These are phyloP conservation scores for Meghimatium bilineatum DNA, from an alignment of 2,888 invertebrate species.

Conservation along the genomic window DNA sequence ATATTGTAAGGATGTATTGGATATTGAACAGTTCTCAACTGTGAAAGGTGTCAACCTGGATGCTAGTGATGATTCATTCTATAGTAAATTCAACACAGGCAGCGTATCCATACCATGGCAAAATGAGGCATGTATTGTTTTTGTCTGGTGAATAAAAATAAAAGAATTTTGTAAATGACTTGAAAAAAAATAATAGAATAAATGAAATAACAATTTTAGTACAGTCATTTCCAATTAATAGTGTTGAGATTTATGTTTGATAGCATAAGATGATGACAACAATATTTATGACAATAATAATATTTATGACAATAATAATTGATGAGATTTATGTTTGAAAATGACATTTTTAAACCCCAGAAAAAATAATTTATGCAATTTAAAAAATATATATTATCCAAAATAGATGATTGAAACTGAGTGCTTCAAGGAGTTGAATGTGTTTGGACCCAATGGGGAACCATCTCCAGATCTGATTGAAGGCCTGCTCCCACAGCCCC, in stretches of 20 bases:
- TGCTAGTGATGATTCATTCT: constrained; percentile 97
- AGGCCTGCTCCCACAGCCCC: constrained; percentile 83
- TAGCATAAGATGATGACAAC: no score
- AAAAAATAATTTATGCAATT: not conserved
- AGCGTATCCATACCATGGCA: constrained; percentile 99
- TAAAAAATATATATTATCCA: not conserved
- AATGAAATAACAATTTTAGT: no score
- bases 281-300: no score
- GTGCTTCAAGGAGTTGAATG: constrained; percentile 95
- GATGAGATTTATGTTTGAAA: not conserved
- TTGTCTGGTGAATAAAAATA: not conserved
- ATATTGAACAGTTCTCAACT: constrained; percentile 99
- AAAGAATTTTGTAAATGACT: not conserved
- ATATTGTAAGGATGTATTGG: constrained; percentile 99
- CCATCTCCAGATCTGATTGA: constrained; percentile 91
- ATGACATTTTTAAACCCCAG: not conserved
- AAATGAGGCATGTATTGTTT: constrained; percentile 84
- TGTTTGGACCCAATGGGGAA: constrained; percentile 86
- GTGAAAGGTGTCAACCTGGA: constrained; percentile 96
- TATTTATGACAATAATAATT: not conserved
- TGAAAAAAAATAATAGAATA: not conserved
- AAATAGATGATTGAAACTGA: constrained; percentile 97
- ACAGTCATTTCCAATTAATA: no score
- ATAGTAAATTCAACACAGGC: constrained; percentile 99
- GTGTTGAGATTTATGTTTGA: no score